phyloP scores from a whole-genome alignment of 2,888 invertebrate species.

The Drosophila lacicola region DNA sequence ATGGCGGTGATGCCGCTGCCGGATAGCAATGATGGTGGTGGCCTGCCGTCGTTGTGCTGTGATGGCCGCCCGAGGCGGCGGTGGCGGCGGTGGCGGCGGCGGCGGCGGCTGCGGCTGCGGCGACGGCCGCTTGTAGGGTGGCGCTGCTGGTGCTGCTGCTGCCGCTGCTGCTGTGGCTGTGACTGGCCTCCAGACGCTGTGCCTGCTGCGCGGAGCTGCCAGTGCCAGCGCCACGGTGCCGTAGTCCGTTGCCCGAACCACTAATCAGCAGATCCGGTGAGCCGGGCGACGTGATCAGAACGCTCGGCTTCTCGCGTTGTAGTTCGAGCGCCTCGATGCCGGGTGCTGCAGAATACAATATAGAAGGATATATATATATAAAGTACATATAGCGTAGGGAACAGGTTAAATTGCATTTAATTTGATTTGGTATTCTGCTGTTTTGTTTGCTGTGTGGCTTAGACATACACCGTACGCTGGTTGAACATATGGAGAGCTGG shows the following conservation, averaged over 20 bases:
- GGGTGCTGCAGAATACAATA: conserved; percentile 61
- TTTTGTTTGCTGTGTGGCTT: conserved; percentile 31
- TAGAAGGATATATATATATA: not conserved
- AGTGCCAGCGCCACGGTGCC: conserved; percentile 70
- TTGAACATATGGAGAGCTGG: not conserved
- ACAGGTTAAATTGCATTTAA: not conserved
- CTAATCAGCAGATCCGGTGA: conserved; percentile 92
- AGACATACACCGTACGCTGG: conserved; percentile 57
- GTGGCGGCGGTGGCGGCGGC: conserved; percentile 58
- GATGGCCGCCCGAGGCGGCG: conserved; percentile 68
- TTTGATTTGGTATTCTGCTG: conserved; percentile 10
- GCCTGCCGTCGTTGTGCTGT: conserved; percentile 83
- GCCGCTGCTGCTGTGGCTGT: conserved; percentile 68
- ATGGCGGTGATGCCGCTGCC: conserved; percentile 74
- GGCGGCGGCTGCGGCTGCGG: conserved; percentile 47
- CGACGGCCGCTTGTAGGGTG: conserved; percentile 55
- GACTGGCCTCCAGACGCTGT: conserved; percentile 48
- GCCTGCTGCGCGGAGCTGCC: conserved; percentile 42
- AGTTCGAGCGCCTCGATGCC: conserved; percentile 82
- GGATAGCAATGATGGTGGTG: conserved; percentile 85
- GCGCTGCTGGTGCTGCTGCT: conserved; percentile 79
- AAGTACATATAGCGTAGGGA: not conserved
- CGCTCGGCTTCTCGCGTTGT: conserved; percentile 93
- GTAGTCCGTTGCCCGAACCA: conserved; percentile 69
- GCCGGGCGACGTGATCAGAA: conserved; percentile 96